Conservation (phyloP, 1,140 invertebrate genomes). For the Drosophila rhopaloa region DNA sequence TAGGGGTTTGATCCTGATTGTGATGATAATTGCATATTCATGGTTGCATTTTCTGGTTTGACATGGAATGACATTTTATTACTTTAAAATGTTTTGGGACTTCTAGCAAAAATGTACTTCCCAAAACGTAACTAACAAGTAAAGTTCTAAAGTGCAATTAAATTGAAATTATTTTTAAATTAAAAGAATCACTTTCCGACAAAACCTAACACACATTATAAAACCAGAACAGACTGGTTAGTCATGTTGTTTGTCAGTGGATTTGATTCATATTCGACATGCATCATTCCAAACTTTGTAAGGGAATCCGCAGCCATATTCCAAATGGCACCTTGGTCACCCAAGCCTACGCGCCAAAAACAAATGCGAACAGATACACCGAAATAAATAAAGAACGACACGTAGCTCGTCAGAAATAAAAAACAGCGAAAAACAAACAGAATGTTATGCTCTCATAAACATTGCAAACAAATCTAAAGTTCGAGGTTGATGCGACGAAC, state of each 20-base stretch:
- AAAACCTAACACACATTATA: background rate
- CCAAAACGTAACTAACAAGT: too few relatives aligned
- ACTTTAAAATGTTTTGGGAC: too few relatives aligned
- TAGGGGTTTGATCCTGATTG: too few relatives aligned
- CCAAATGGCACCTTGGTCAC: conserved; percentile 47
- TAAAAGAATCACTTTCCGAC: background rate
- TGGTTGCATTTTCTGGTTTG: too few relatives aligned
- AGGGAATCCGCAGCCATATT: conserved; percentile 30
- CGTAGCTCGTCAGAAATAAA: conserved; percentile 42
- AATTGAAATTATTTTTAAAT: background rate
- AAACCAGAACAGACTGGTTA: conserved; percentile 1
- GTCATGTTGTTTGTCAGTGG: background rate
- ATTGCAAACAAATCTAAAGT: conserved; percentile 82
- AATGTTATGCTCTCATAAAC: conserved; percentile 81
- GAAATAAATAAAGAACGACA: conserved; percentile 54
- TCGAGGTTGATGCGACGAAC: conserved; percentile 77
- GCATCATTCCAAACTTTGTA: conserved; percentile 27
- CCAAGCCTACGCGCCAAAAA: conserved; percentile 32
- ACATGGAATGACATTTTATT: too few relatives aligned
- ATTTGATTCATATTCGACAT: conserved; percentile 22
- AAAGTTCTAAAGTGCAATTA: background rate
- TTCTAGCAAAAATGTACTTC: too few relatives aligned
- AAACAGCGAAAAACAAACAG: conserved; percentile 44
- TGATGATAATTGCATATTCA: too few relatives aligned
- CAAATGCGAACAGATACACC: conserved; percentile 37